phyloP scores from a whole-genome alignment of 2,113 vertebrate species.

The Procavia capensis region DNA sequence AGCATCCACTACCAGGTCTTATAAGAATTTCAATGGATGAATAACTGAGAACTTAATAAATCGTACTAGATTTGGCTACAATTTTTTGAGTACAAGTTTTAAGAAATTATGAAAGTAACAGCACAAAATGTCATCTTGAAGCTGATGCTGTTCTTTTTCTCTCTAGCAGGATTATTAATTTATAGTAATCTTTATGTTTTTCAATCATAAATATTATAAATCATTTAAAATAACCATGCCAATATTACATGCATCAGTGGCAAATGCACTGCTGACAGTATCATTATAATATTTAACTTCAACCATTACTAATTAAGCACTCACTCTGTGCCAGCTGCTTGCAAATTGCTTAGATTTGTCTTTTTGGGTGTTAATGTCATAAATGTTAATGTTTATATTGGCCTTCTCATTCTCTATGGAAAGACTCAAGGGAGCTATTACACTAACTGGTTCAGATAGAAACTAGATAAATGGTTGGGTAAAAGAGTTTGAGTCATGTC shows the following conservation, averaged over 20 bases:
- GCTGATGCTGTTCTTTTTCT: not conserved
- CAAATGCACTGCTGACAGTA: not conserved
- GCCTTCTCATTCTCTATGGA: not conserved
- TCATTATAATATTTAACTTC: not conserved
- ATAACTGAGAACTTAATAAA: not conserved
- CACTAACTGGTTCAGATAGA: not conserved
- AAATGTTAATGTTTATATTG: not conserved
- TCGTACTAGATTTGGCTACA: not conserved
- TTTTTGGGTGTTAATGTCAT: not conserved
- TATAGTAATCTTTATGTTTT: not conserved
- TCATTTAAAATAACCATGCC: not conserved
- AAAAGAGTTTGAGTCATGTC: not conserved
- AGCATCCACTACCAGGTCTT: not conserved
- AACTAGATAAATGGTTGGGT: not conserved
- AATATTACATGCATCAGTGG: not conserved
- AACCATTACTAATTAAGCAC: not conserved
- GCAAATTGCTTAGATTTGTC: not conserved
- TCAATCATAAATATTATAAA: not conserved
- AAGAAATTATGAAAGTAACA: constrained; percentile 11
- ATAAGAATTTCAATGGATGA: not conserved
- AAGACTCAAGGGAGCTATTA: not conserved
- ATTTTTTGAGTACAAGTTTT: constrained; percentile 4
- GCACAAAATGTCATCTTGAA: not conserved
- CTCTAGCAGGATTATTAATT: not conserved
- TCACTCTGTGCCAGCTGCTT: not conserved